Evolutionary conservation across 1,140 invertebrate species (phyloP), one percentile per base, ranked within the genome.

Genomic region (Cryptotermes secundus): DNA sequence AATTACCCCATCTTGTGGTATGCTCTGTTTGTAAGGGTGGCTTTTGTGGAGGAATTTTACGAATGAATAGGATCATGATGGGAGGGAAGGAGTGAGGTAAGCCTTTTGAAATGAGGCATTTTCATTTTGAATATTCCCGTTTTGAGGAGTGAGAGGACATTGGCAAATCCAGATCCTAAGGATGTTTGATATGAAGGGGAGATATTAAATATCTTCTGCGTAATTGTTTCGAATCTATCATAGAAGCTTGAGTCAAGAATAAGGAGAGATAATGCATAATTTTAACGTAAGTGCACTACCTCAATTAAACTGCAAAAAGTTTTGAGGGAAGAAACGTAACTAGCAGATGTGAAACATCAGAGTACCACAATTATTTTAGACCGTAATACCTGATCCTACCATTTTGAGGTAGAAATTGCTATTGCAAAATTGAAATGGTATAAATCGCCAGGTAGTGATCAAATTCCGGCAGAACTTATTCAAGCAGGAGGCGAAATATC

Each of bases 41-140:
- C 59, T 72, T 72, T 72, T 72, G 59, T 72, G 59, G n/a, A 72
- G n/a, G 26, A 72, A 31, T 72, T 72, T 72, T 72, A n/a, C 59
- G n/a, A 72, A 72, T 72, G 59, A 72, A 72, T 72, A 72, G 59
- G 4, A 72, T 72, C 59, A 31, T 72, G 59, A 72, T 72, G 59
- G 45, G 16, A 49, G 45, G 59, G n/a, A 72, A 31, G 59, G 14
- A 72, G 59, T 72, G 59, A 72, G 59, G 59, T 72, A 72, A 72
- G 59, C 59, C 9, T n/a, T 72, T 16, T 31, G n/a, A 72, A 72
- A 31, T 72, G 59, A 72, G 59, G 26, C n/a, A 72, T 72, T 72
- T 72, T 31, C 59, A 72, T 72, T 72, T n/a, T 72, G 1, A 72
- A 16, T 26, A 72, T 72, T 72, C 59, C n/a, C 26, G 59, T 31